These are phyloP conservation scores for Caenorhabditis zanzibari DNA, from an alignment of 2,888 invertebrate genomes.

Conservation along the genomic window DNA sequence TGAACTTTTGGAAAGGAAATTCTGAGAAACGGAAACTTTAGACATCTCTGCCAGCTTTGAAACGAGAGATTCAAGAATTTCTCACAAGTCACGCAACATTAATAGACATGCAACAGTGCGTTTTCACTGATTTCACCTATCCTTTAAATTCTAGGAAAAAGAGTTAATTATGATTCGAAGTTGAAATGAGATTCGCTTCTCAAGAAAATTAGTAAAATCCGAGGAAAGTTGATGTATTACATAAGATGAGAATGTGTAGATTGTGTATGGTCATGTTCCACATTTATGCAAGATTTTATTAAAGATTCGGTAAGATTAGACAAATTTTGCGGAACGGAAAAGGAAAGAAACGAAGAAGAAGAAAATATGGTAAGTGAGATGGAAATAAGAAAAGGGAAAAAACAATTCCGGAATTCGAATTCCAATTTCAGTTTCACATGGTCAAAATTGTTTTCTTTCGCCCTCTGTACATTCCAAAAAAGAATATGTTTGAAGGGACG, in stretches of 20 bases:
- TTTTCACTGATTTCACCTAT: constrained; percentile 14
- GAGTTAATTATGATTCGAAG: neutral
- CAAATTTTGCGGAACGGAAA: constrained; percentile 43
- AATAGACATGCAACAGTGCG: constrained; percentile 56
- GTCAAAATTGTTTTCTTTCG: constrained; percentile 10
- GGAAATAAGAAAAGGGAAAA: neutral
- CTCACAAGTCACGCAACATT: constrained; percentile 52
- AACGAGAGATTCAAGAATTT: constrained; percentile 38
- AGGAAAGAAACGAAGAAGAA: neutral
- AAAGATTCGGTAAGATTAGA: constrained; percentile 45
- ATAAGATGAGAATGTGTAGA: constrained; percentile 37
- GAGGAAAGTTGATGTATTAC: constrained; percentile 29
- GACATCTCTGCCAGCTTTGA: neutral
- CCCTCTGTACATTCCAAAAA: constrained; percentile 3
- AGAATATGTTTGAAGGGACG: constrained; percentile 1
- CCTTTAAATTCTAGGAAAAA: neutral
- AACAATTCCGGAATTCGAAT: constrained; percentile 33
- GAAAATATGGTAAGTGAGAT: constrained; percentile 17
- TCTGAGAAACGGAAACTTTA: constrained; percentile 11
- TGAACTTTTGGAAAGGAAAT: neutral
- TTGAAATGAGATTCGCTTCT: neutral
- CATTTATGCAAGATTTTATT: constrained; percentile 47
- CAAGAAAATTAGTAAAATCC: constrained; percentile 5
- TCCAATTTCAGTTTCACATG: constrained; percentile 32
- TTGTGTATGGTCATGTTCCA: constrained; percentile 39